These are phyloP conservation scores for Himalopsyche japonica DNA, from an alignment of 2,888 invertebrate genomes.

Conservation along the genomic window DNA sequence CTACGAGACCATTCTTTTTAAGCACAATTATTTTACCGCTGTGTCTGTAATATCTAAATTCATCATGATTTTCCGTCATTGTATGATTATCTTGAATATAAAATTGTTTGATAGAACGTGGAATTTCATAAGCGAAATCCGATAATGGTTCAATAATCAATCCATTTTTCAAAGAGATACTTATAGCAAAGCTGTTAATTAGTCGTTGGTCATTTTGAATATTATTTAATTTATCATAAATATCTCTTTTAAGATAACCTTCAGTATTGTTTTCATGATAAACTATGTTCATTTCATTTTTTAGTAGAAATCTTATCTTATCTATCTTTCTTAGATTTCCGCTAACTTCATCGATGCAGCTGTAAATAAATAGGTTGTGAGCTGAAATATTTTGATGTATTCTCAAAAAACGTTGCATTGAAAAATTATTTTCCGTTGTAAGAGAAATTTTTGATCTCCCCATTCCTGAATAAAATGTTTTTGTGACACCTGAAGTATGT, in stretches of 20 bases:
- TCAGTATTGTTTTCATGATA: constrained; percentile 3
- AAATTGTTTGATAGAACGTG: constrained; percentile 54
- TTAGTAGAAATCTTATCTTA: constrained; percentile 3
- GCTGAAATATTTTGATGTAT: constrained; percentile 48
- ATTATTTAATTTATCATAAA: background rate
- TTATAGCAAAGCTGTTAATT: background rate
- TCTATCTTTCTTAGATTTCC: constrained; percentile 44
- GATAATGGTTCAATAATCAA: constrained; percentile 53
- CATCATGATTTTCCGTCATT: constrained; percentile 47
- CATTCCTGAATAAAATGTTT: constrained; percentile 52
- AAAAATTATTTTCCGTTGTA: constrained; percentile 5
- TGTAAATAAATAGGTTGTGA: constrained; percentile 37
- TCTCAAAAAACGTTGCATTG: constrained; percentile 34
- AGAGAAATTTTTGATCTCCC: constrained; percentile 45
- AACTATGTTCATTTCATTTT: constrained; percentile 13
- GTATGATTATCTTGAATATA: constrained; percentile 47
- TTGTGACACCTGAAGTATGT: constrained; percentile 55
- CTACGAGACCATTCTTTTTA: constrained; percentile 47
- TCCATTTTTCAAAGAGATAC: constrained; percentile 54
- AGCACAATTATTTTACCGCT: constrained; percentile 55
- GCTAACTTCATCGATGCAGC: constrained; percentile 43
- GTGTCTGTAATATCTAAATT: constrained; percentile 42
- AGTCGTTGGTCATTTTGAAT: background rate
- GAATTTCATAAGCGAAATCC: constrained; percentile 47
- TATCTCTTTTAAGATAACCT: background rate